These are phyloP conservation scores for Sebastes itinus DNA, from an alignment of 2,797 vertebrate genomes.

Conservation along the genomic window DNA sequence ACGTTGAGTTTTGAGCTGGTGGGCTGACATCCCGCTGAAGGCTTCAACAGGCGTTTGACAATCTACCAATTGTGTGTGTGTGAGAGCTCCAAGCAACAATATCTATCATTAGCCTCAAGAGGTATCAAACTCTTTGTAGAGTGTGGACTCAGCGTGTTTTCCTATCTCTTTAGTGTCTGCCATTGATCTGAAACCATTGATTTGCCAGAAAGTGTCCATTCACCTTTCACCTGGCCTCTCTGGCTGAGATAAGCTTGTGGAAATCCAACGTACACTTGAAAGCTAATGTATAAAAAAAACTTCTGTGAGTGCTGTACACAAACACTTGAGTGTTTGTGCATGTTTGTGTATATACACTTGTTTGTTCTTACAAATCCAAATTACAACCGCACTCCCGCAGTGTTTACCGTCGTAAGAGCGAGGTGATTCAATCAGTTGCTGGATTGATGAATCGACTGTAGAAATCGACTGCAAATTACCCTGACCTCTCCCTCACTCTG, in stretches of 20 bases:
- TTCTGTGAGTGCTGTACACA: background rate
- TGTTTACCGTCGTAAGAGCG: slow-evolving; percentile 46
- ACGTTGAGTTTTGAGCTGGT: background rate
- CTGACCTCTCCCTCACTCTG: slow-evolving; percentile 58
- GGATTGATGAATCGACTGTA: slow-evolving; percentile 64
- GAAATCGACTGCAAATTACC: slow-evolving; percentile 64
- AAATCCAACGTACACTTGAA: slow-evolving; percentile 25
- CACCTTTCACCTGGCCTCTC: slow-evolving; percentile 43
- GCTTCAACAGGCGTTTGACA: background rate
- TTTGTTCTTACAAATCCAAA: slow-evolving; percentile 41
- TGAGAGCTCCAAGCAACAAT: background rate
- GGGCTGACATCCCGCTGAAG: background rate
- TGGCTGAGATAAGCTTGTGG: slow-evolving; percentile 27
- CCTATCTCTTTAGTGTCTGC: slow-evolving; percentile 39
- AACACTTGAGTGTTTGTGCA: background rate
- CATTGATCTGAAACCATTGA: slow-evolving; percentile 60
- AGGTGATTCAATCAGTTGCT: slow-evolving; percentile 60
- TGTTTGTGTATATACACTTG: background rate
- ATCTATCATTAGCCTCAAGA: slow-evolving; percentile 39
- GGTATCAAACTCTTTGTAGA: slow-evolving; percentile 39
- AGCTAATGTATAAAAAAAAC: background rate
- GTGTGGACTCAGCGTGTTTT: slow-evolving; percentile 51
- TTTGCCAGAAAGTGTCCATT: slow-evolving; percentile 47
- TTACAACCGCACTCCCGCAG: slow-evolving; percentile 35
- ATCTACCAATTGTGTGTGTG: background rate